These are phyloP conservation scores for Tiaroga cobitis DNA, from an alignment of 2,797 vertebrate species.

Conservation along the genomic window DNA sequence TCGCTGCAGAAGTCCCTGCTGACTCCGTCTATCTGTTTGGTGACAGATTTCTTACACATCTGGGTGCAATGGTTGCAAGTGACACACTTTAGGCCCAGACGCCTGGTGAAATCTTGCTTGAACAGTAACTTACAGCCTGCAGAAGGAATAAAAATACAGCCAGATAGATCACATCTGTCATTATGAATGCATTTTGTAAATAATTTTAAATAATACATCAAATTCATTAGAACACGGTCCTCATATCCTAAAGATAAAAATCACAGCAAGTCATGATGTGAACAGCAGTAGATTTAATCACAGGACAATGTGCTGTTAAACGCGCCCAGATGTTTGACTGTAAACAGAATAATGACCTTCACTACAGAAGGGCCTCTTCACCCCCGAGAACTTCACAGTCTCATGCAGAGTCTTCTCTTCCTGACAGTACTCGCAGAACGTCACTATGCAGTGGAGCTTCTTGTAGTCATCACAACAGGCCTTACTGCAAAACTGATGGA, in stretches of 20 bases:
- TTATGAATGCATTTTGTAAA: background rate
- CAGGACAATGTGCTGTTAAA: slow-evolving; percentile 22
- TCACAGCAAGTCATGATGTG: slow-evolving; percentile 46
- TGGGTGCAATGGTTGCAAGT: slow-evolving; percentile 98
- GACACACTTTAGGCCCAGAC: slow-evolving; percentile 95
- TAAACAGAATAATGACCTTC: slow-evolving; percentile 82
- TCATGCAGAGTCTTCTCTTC: slow-evolving; percentile 98
- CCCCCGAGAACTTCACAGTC: slow-evolving; percentile 94
- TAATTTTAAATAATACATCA: background rate
- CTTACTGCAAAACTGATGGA: slow-evolving; percentile 97
- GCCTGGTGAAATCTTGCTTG: slow-evolving; percentile 96
- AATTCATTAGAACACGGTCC: slow-evolving; percentile 11
- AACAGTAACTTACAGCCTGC: slow-evolving; percentile 96
- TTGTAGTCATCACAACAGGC: slow-evolving; percentile 97
- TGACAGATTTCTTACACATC: slow-evolving; percentile 92
- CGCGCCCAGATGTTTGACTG: background rate
- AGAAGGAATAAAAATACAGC: slow-evolving; percentile 36
- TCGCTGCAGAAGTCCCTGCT: slow-evolving; percentile 96
- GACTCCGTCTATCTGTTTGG: slow-evolving; percentile 89
- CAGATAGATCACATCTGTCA: background rate
- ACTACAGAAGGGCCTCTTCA: slow-evolving; percentile 96
- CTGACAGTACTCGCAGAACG: slow-evolving; percentile 96
- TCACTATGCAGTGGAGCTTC: slow-evolving; percentile 98
- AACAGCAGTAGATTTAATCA: slow-evolving; percentile 45
- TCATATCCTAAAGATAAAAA: slow-evolving; percentile 25